Evolutionary conservation across 2,113 vertebrate species (phyloP), one percentile per base, ranked within the genome.

Genomic region (Nothocercus nigrocapillus): DNA sequence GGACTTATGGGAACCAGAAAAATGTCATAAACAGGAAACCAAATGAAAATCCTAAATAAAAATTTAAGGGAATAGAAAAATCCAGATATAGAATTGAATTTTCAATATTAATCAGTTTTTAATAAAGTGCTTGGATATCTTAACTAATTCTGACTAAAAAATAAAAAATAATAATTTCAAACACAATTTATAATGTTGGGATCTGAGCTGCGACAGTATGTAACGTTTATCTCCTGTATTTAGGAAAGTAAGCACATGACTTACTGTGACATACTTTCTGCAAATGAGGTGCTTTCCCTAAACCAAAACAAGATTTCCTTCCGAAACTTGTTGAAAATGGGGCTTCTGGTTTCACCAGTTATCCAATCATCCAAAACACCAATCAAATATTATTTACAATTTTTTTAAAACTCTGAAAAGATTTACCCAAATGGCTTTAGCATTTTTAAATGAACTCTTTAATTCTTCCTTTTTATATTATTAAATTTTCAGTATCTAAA

Each of bases 91-190:
- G 47, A 58, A 5, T 4, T 73, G 58, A 88, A n/a, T 64, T 87
- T 82, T 92, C 27, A 90, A 42, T 19, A 47, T 38, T 77, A 68
- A 88, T 67, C 13, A 58, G 13, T 74, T 68, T 53, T 89, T 87
- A 91, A 84, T 34, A 34, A 89, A 89, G 11, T 58, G 27, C 32
- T 59, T 51, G 36, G 24, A 66, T 13, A 58, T 66, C 36, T 91
- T 56, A 92, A 25, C 38, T 68, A 68, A 53, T 64, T 93, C 85
- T 38, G 82, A 95, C 44, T 96, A 89, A 72, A 83, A 93, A 81
- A 30, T 7, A 25, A 14, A 21, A 19, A 69, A 51, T 15, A 36
- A 38, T 90, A 75, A 67, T 83, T 81, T 88, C 53, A 92, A 93
- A 70, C 25, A 30, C 4, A 62, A 4, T 64, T 83, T 85, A 64